Evolutionary conservation across 2,888 invertebrate species (phyloP), one percentile per base, ranked within the genome.

Genomic region (Harpalus rufipes): DNA sequence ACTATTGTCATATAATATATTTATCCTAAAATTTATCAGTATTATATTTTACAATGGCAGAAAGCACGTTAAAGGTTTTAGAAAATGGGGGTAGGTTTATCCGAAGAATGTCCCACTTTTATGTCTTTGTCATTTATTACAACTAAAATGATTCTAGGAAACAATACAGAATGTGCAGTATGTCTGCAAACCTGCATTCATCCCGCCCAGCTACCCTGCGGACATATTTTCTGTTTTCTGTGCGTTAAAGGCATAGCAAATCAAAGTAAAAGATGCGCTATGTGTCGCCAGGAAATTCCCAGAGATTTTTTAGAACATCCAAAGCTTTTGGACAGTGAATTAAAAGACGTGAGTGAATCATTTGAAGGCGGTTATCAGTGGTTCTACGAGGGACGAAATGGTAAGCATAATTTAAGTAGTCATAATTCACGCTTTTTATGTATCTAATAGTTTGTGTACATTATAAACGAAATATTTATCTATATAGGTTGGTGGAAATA

Each of bases 361-460:
- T 91, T 92, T 6, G 93, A 95, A 88, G 95, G 95, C 88, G 95
- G 94, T 32, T 96, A 95, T 89, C 97, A 97, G 88, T 99, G 98
- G 98, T 99, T 96, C 91, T 99, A 99, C 90, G 98, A 98, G 92
- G 98, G 98, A 25, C 92, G 96, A 88, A 97, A 97, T 93, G 97
- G 97, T 97, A 93, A 93, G 92, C 18, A 7, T 10, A 14, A 41
- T 68, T 7, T 68, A 25, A 25, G 16, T 7, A 7, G 16, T 16
- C 5, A 32, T 4, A 32, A 32, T 32, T 32, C 5, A 32, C 32
- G 5, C 32, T 32, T 32, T 32, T 32, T 32, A n/a, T 32, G 6
- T 32, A 6, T 32, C n/a, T n/a, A 32, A 32, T 32, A 32, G 32
- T 32, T 68, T 25, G 56, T n/a, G 65, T 56, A 39, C 84, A 6